Conservation (phyloP, 2,113 vertebrate species). For the Pelvicachromis taeniatus region DNA sequence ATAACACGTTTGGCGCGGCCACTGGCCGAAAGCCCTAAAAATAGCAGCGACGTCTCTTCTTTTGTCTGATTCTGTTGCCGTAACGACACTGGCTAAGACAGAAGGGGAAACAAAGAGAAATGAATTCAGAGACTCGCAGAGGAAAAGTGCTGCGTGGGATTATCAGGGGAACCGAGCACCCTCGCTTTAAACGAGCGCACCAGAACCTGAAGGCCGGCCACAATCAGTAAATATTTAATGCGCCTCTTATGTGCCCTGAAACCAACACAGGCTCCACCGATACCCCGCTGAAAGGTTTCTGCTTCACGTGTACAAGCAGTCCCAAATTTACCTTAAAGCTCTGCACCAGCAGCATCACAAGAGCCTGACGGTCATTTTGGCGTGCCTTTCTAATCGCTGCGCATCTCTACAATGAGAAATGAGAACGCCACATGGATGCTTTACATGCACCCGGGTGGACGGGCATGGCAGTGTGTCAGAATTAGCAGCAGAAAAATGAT, state of each 20-base stretch:
- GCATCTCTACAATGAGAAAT: fast-evolving
- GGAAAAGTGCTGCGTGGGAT: background rate
- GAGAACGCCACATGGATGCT: background rate
- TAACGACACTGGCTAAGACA: slow-evolving; percentile 22
- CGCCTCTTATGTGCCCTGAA: slow-evolving; percentile 7
- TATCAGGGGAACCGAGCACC: background rate
- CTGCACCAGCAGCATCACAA: fast-evolving
- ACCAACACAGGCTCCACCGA: background rate
- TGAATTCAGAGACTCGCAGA: background rate
- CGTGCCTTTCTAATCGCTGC: background rate
- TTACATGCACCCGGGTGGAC: background rate
- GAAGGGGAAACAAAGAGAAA: background rate
- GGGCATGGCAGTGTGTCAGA: background rate
- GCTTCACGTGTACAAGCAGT: background rate
- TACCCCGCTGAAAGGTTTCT: background rate
- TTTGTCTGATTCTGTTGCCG: slow-evolving; percentile 28
- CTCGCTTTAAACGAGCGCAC: background rate
- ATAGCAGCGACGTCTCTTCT: slow-evolving; percentile 9
- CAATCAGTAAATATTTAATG: slow-evolving; percentile 58
- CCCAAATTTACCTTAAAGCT: background rate
- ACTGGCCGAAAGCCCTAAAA: background rate
- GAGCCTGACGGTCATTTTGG: background rate
- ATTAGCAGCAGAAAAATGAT: background rate
- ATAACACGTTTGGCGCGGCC: too few relatives aligned
- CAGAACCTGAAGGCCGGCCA: slow-evolving; percentile 22